Evolutionary conservation across 2,797 vertebrate genomes (phyloP), one percentile per base, ranked within the genome.

Genomic region (Gymnothorax javanicus): DNA sequence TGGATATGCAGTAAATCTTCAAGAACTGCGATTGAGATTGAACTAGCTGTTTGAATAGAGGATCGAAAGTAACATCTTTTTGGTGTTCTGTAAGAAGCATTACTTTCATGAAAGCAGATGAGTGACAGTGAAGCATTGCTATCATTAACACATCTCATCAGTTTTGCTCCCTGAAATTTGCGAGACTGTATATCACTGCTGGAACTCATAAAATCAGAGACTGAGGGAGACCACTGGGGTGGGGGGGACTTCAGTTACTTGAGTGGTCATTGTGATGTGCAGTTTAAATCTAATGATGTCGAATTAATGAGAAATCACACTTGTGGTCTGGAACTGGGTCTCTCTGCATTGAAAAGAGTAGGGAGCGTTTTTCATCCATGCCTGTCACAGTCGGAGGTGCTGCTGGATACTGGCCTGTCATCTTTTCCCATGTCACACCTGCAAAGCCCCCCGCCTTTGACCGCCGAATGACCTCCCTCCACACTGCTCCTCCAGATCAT

Each of bases 391-490:
- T 20, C 15, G 7, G 33, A 77, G 20, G 73, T 17, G 33, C 33
- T 20, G 33, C 73, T 77, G 33, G 73, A 20, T 77, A 0, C 23
- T 50, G 73, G 15, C 73, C 73, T 17, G 25, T 43, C 25, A 6
- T n/a, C 64, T n/a, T 69, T 69, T 75, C 71, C 71, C 71, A 43
- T 43, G 25, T 43, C 71, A 75, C 11, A 11, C 27, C 71, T 13
- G 71, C 3, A 43, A 12, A 75, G 71, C 77, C 77, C 20, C 52
- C 13, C 25, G 0, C 9, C 13, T 20, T n/a, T 15, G 15, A 50
- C 75, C 75, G 5, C 91, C 90, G 67, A 88, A 79, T 90, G 90
- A 88, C 88, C 89, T 90, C 88, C 73, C 64, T 84, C 86, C 87
- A 86, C 60, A 86, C 88, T 87, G 91, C 91, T 88, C 90, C 90